Base-by-base conservation (phyloP, 2,113 vertebrate species). In the Brachyhypopomus occidentalis region DNA sequence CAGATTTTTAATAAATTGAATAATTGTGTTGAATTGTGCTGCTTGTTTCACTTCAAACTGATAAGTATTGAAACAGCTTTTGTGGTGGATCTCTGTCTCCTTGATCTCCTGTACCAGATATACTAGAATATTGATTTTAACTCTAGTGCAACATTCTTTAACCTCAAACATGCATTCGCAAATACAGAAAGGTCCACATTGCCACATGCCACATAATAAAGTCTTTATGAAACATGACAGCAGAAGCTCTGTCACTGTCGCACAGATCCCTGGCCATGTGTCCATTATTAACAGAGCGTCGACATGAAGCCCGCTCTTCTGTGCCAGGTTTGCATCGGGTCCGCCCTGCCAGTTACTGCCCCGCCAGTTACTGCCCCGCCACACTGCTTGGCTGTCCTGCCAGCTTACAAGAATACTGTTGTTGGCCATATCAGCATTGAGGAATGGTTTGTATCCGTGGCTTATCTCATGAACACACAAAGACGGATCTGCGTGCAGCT, bases 221-320 rank as follows among this genome's bases (percentile, higher is more conserved):
- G 64, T 34, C 34, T 34, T 34, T 67, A 20, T 67, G 30, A 38
- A 19, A 38, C 27, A 17, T 9, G 30, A 67, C 64, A 67, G 38
- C 34, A 70, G 66, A 41, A 0, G 36, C 64, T n/a, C 64, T 20
- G 64, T 69, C 27, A 38, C 34, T 22, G 36, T 70, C 38, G 22
- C 66, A 22, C 11, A n/a, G 7, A 48, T 41, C 63, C 17, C 59
- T 25, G 75, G 75, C 58, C 75, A 23, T 19, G 30, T 30, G 36
- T 63, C 8, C 30, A 27, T 64, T 62, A 59, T 63, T 77, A 77
- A 48, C 75, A 77, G 64, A 77, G 62, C 75, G 12, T 45, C 62
- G 74, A 36, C 16, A 34, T 76, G 62, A 63, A 41, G 23, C 11
- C 74, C 22, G 5, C 63, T 69, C 60, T 58, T 74, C 36, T 25